Base-by-base conservation (phyloP, 1,140 invertebrate species). In the Drosophila melanogaster region DNA sequence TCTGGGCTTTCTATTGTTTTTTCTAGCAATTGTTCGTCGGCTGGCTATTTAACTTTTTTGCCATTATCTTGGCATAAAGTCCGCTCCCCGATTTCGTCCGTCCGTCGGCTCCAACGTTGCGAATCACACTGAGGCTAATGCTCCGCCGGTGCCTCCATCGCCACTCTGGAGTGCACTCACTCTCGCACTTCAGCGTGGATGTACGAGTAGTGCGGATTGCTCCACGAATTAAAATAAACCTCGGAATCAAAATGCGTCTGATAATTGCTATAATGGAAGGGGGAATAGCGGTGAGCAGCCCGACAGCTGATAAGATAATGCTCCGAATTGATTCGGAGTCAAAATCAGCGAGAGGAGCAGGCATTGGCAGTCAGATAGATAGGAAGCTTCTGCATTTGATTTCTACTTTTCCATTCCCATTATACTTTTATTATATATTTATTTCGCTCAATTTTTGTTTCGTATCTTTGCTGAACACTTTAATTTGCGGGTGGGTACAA, bases 241-340 rank as follows among this genome's bases (percentile, higher is more conserved):
- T 41, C 57, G 50, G 50, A 70, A 69, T 55, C 17, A 49, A 43
- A 70, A 69, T 70, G 72, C 73, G 71, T 66, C 47, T 76, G 61
- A 76, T 76, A 76, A 76, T 76, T 24, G 43, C 62, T 38, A 30
- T 15, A 1, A 0, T 38, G 17, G 3, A 19, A 37, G 53, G 35
- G 43, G 15, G 6, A 51, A 10, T 11, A 6, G 10, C 24, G 30
- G 54, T 11, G 64, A 14, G 51, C 56, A 26, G 49, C 30, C 58
- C 50, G 59, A 58, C 60, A 43, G 47, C 40, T 50, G 81, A 85
- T 85, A 70, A 86, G 81, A 86, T 86, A 86, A 79, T 56, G 17
- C n/a, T 55, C 46, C 41, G 37, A 59, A 73, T 70, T 61, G 61
- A 75, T 75, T 74, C 41, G 24, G n/a, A 43, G 24, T 35, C n/a